These are phyloP conservation scores for Microcebus murinus DNA, from an alignment of 2,113 vertebrate species.

Conservation along the genomic window DNA sequence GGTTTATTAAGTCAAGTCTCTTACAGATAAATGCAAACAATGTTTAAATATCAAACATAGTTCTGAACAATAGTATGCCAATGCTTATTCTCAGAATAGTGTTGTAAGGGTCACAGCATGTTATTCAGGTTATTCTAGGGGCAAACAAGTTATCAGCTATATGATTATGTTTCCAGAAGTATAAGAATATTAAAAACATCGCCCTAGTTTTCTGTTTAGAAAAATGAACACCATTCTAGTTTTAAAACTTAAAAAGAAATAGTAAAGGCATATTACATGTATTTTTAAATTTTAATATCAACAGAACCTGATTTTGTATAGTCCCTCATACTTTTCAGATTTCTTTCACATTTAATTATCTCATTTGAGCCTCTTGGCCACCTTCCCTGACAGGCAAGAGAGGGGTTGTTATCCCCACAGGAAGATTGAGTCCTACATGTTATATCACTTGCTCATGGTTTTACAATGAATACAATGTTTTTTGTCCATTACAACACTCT, in stretches of 20 bases:
- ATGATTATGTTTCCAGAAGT: neutral
- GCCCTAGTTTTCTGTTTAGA: neutral
- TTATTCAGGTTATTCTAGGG: neutral
- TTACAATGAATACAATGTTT: neutral
- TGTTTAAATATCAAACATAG: neutral
- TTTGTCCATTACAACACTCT: neutral
- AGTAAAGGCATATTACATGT: neutral
- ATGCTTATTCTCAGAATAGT: neutral
- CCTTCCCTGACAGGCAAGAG: neutral
- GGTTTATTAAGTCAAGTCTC: conserved; percentile 17
- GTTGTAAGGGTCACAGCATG: neutral
- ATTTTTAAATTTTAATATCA: neutral
- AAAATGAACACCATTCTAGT: neutral
- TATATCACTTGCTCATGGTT: neutral
- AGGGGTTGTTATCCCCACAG: neutral
- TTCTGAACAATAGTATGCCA: neutral
- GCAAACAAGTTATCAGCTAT: neutral
- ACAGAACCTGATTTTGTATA: neutral
- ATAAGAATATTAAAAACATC: neutral
- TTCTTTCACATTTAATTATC: neutral
- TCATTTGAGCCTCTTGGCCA: neutral
- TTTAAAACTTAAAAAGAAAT: neutral
- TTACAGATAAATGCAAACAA: conserved; percentile 25
- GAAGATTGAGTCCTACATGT: neutral
- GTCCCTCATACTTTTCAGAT: neutral